A percentile compares a stretch with the other conserved stretches of the same genome.
These are phyloP conservation scores for Seriola aureovittata DNA, from an alignment of 2,113 vertebrate species.

Conservation along the genomic window DNA sequence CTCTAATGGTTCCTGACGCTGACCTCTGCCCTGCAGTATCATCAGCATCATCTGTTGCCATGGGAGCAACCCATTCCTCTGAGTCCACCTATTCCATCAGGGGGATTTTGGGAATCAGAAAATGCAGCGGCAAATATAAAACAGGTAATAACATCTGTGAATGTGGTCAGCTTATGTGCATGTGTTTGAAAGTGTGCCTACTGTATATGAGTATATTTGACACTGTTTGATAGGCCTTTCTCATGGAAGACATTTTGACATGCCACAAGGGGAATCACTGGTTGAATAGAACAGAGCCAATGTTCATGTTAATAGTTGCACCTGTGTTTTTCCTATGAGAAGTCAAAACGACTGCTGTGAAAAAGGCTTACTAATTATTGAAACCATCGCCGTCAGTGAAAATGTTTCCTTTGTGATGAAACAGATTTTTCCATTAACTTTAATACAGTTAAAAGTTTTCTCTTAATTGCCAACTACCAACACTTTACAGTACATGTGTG, in stretches of 20 bases:
- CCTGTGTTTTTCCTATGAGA: too few relatives aligned
- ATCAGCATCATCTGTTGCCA: slow-evolving; percentile 35
- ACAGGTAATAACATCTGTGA: slow-evolving; percentile 40
- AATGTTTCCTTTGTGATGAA: too few relatives aligned
- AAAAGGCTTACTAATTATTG: too few relatives aligned
- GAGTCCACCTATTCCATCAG: slow-evolving; percentile 84
- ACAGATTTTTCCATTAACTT: too few relatives aligned
- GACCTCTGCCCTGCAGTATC: slow-evolving; percentile 39
- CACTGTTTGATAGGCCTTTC: not conserved
- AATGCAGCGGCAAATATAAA: slow-evolving; percentile 37
- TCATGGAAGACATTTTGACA: not conserved
- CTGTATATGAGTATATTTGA: not conserved
- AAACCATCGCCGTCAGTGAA: too few relatives aligned
- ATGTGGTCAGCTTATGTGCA: not conserved
- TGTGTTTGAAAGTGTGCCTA: not conserved
- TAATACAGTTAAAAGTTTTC: too few relatives aligned
- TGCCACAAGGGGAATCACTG: too few relatives aligned
- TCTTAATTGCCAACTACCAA: too few relatives aligned
- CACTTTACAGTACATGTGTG: too few relatives aligned
- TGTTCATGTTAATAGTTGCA: too few relatives aligned
- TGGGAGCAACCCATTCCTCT: slow-evolving; percentile 22
- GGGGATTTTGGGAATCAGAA: slow-evolving; percentile 82
- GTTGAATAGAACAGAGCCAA: too few relatives aligned
- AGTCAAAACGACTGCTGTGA: too few relatives aligned
- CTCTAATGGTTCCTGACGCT: slow-evolving; percentile 11